These are phyloP conservation scores for Spheniscus mendiculus DNA, from an alignment of 2,113 vertebrate genomes.

Conservation along the genomic window DNA sequence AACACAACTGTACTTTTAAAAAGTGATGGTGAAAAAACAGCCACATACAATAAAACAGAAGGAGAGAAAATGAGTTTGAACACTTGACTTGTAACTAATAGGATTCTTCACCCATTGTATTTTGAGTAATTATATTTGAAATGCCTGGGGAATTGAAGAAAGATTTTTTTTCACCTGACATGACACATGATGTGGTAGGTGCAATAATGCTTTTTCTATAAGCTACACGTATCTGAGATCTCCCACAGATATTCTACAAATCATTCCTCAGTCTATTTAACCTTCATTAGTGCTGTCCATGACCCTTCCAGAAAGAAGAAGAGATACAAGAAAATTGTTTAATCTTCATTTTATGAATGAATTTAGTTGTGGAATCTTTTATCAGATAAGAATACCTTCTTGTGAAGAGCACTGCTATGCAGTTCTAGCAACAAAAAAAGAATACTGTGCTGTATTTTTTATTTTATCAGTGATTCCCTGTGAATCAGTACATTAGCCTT, in stretches of 20 bases:
- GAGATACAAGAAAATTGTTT: background rate
- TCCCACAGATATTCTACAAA: background rate
- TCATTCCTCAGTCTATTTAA: background rate
- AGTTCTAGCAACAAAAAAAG: background rate
- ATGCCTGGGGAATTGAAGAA: background rate
- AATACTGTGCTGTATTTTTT: background rate
- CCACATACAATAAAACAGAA: background rate
- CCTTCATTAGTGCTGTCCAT: slow-evolving; percentile 22
- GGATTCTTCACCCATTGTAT: background rate
- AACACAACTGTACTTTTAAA: background rate
- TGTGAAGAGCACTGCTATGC: background rate
- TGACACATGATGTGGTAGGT: background rate
- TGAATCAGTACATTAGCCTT: background rate
- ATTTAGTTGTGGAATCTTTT: background rate
- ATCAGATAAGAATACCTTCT: background rate
- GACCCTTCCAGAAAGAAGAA: slow-evolving; percentile 2
- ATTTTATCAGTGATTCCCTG: background rate
- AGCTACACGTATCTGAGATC: background rate
- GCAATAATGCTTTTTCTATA: background rate
- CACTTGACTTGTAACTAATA: background rate
- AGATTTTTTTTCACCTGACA: slow-evolving; percentile 1
- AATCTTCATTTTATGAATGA: slow-evolving; percentile 45
- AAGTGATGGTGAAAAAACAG: background rate
- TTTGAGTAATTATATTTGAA: slow-evolving; percentile 36
- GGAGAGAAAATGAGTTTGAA: background rate